Conservation (phyloP, 2,113 vertebrate genomes). For the Mus spicilegus region DNA sequence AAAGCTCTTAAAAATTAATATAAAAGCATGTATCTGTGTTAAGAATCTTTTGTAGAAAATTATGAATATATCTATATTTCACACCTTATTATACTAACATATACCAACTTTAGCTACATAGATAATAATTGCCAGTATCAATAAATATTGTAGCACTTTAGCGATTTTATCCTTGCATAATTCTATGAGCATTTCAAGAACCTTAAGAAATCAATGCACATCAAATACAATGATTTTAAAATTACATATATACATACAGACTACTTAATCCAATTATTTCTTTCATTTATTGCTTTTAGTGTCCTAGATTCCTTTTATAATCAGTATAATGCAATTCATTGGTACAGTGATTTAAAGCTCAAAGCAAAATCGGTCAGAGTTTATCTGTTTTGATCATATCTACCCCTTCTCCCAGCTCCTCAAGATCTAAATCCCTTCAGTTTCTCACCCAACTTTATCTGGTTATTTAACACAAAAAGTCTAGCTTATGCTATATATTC, state of each 20-base stretch:
- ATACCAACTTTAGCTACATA: background rate
- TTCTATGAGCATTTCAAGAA: background rate
- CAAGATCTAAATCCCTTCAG: background rate
- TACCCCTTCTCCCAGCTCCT: background rate
- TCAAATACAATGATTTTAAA: background rate
- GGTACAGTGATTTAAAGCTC: background rate
- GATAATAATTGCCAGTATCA: background rate
- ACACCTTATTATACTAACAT: background rate
- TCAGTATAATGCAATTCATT: background rate
- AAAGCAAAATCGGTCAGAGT: background rate
- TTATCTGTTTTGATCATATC: background rate
- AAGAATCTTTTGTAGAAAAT: background rate
- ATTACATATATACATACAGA: background rate
- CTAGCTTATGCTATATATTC: background rate
- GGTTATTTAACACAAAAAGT: background rate
- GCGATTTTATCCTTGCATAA: background rate
- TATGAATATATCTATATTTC: background rate
- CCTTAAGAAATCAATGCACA: background rate
- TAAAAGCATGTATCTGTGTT: no score
- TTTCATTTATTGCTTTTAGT: background rate
- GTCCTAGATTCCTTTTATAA: background rate
- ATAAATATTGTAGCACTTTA: background rate
- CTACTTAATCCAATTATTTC: background rate
- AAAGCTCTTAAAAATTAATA: background rate
- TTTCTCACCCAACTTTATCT: background rate